phyloP scores from a whole-genome alignment of 1,140 invertebrate genomes.

The Coenobita brevimanus region DNA sequence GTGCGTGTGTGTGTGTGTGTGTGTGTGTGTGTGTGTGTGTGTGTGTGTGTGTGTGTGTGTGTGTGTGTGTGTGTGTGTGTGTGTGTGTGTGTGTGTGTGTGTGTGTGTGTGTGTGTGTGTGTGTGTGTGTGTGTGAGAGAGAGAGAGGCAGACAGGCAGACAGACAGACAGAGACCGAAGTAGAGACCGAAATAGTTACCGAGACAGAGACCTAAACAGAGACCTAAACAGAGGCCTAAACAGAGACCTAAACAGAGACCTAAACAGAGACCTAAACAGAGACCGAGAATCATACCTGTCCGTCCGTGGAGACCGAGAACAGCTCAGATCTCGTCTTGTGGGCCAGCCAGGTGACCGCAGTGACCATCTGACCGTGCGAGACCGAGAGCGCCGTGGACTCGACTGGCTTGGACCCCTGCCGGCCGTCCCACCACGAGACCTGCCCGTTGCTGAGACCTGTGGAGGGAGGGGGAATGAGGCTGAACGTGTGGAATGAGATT shows the following conservation, averaged over 20 bases:
- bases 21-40: not conserved
- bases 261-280: too few relatives aligned
- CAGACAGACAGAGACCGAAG: too few relatives aligned
- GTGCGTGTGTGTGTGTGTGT: not conserved
- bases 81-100: too few relatives aligned
- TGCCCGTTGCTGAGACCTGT: constrained; percentile 60
- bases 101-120: too few relatives aligned
- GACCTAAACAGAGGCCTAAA: too few relatives aligned
- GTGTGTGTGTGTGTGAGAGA: not conserved
- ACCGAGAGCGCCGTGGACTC: constrained; percentile 80
- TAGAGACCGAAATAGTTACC: too few relatives aligned
- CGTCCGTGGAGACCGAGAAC: constrained; percentile 91
- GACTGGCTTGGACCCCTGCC: constrained; percentile 82
- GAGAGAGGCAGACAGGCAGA: too few relatives aligned
- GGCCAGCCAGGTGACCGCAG: constrained; percentile 86
- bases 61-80: too few relatives aligned
- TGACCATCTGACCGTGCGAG: constrained; percentile 86
- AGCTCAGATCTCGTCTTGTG: constrained; percentile 92
- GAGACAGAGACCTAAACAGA: too few relatives aligned
- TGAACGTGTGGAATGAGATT: not conserved
- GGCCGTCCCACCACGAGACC: constrained; percentile 86
- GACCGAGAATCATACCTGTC: constrained; percentile 78
- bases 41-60: too few relatives aligned
- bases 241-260: too few relatives aligned
- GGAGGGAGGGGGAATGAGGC: not conserved